Evolutionary conservation across 2,113 vertebrate species (phyloP).

Genomic region (Eurypyga helias): DNA sequence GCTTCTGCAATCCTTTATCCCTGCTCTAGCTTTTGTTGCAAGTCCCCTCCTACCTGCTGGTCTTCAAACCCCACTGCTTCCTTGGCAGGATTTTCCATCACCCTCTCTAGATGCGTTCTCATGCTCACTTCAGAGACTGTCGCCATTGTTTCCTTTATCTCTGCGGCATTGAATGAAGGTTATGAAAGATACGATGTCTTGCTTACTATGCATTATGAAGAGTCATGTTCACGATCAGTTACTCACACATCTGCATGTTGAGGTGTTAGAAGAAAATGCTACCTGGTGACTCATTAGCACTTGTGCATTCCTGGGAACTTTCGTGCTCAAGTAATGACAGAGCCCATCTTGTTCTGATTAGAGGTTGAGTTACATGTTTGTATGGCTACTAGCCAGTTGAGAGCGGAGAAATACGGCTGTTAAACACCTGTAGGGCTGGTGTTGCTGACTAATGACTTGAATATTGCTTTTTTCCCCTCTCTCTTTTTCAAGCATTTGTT

Average conservation of each 20-base stretch:
- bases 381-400: neutral
- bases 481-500: conserved; percentile 67
- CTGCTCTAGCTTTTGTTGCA: neutral
- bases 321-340: neutral
- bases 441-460: conserved; percentile 9
- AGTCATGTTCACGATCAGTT: neutral
- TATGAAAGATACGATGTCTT: neutral
- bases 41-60: neutral
- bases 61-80: neutral
- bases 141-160: neutral
- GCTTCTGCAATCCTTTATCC: neutral
- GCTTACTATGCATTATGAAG: neutral
- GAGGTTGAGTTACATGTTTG: neutral
- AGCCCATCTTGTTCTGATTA: neutral
- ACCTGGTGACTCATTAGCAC: conserved; percentile 7
- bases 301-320: conserved; percentile 43
- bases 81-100: neutral
- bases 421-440: neutral
- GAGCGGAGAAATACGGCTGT: neutral
- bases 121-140: neutral
- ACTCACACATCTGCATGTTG: neutral
- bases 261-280: neutral
- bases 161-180: neutral
- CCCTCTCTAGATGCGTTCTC: neutral
- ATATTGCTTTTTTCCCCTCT: neutral